Percentiles rank a stretch among this genome's conserved stretches.
Evolutionary conservation across 2,113 vertebrate genomes (phyloP).

Genomic region (Enhydra lutris): DNA sequence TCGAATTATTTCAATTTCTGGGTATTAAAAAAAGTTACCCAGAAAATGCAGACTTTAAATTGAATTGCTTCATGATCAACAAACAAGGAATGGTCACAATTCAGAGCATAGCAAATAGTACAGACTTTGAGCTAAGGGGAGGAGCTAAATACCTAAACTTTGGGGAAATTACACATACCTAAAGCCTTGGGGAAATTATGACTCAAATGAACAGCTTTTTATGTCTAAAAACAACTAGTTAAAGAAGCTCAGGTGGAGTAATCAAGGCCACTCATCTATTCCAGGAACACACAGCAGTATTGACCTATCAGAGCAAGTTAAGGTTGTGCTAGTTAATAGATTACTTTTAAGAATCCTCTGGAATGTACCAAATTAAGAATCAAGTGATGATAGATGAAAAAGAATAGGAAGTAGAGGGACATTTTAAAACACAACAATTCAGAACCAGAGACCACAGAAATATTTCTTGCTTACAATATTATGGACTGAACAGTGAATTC

Average conservation of each 20-base stretch:
- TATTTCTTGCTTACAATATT: slow-evolving; percentile 86
- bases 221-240: background rate
- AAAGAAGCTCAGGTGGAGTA: background rate
- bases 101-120: background rate
- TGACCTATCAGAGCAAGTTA: background rate
- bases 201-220: background rate
- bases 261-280: background rate
- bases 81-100: background rate
- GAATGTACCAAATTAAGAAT: background rate
- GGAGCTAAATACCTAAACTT: no score
- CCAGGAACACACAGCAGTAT: background rate
- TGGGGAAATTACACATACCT: background rate
- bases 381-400: background rate
- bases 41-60: slow-evolving; percentile 22
- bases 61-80: slow-evolving; percentile 2
- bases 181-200: background rate
- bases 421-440: slow-evolving; percentile 14
- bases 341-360: background rate
- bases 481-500: slow-evolving; percentile 95
- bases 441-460: background rate
- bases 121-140: background rate
- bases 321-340: background rate
- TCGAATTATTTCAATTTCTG: background rate
- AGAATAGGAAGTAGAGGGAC: background rate
- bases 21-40: background rate